Base-by-base conservation (phyloP, 2,113 vertebrate species). In the Pholis gunnellus region DNA sequence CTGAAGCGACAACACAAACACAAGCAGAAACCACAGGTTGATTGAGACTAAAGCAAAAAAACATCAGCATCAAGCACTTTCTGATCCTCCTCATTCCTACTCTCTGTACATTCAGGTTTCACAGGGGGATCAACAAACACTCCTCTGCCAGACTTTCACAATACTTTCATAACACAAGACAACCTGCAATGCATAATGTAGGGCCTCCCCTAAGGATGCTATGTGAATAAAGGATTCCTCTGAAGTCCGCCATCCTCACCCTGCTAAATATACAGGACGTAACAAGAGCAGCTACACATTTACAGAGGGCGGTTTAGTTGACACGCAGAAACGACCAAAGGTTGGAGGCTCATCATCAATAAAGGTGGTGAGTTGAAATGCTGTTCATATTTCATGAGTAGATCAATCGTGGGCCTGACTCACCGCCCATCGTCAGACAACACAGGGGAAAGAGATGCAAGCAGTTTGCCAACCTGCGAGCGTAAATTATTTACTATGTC, bases 401-500 rank as follows among this genome's bases (percentile, higher is more conserved):
- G 72, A 89, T 92, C 87, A 91, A 88, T 89, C 74, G 5, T 29
- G 20, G 72, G 38, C 68, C 75, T 60, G 75, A 78, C 84, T 88
- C 59, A 63, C 78, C 54, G 64, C 80, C 79, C 54, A 54, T 25
- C 25, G 44, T 64, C 68, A 75, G 60, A 71, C 83, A 75, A 83
- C 78, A 63, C 40, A 67, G 52, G 60, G 64, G 84, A 66, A 85
- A 78, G 87, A 78, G 75, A 87, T 48, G 71, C 52, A 61, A 92
- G 89, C 85, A 82, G 67, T 70, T 72, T 90, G 89, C 87, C 75
- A 89, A 84, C 81, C 88, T 86, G 85, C 17, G 48, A 78, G 83
- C 75, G 87, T 95, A 85, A 95, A 94, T 95, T 92, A 95, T 95
- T 95, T 91, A 94, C 92, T 72, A 82, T 87, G 91, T 93, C 92